Percentiles rank a stretch among this genome's conserved stretches.
These are phyloP conservation scores for Himantopus leucocephalus DNA, from an alignment of 2,113 vertebrate species.

Conservation along the genomic window DNA sequence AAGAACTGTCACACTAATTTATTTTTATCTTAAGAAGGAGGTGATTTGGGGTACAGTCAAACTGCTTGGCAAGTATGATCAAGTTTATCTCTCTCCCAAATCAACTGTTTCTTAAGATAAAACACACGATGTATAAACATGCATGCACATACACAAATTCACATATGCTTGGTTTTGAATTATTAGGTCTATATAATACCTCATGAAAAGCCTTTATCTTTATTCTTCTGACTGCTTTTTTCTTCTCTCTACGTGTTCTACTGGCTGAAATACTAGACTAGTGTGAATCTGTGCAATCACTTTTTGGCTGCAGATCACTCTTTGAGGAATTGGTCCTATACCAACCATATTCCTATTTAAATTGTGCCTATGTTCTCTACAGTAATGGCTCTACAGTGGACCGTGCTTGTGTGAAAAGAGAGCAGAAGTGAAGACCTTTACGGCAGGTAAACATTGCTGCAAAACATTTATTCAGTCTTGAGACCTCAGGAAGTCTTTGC, in stretches of 20 bases:
- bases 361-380: not conserved
- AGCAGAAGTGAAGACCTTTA: not conserved
- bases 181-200: not conserved
- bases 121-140: not conserved
- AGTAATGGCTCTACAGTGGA: not conserved
- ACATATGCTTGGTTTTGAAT: not conserved
- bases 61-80: not conserved
- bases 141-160: not conserved
- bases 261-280: not conserved
- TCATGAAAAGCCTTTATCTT: not conserved
- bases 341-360: not conserved
- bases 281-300: not conserved
- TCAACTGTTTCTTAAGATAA: not conserved
- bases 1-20: not conserved
- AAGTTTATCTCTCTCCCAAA: not conserved
- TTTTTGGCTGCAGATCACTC: not conserved
- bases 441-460: not conserved
- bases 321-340: not conserved
- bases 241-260: not conserved
- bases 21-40: not conserved
- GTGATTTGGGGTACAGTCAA: not conserved
- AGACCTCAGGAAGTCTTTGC: not conserved
- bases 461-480: not conserved
- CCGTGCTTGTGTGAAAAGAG: not conserved
- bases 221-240: not conserved